phyloP scores from a whole-genome alignment of 2,888 invertebrate species.

The Ormyrus pomaceus region DNA sequence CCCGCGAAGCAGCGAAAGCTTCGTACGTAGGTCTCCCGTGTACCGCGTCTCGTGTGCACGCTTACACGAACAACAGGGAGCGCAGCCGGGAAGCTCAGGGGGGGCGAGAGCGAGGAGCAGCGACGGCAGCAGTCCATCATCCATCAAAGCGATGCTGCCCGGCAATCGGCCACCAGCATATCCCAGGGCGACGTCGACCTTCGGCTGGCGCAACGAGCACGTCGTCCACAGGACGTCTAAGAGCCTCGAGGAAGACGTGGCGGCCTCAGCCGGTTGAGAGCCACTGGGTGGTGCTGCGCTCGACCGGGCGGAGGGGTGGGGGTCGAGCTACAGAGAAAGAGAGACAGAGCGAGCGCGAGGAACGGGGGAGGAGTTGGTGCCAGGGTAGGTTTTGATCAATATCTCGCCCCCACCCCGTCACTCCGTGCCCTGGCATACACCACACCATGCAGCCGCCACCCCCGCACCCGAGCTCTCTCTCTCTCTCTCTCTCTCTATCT shows the following conservation, averaged over 20 bases:
- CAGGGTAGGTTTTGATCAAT: slow-evolving; percentile 76
- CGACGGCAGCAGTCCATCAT: slow-evolving; percentile 28
- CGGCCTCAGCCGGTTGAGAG: slow-evolving; percentile 30
- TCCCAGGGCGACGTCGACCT: slow-evolving; percentile 25
- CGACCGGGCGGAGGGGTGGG: slow-evolving; percentile 67
- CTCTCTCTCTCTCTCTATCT: slow-evolving; percentile 5
- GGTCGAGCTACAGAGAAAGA: slow-evolving; percentile 56
- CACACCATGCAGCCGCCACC: slow-evolving; percentile 55
- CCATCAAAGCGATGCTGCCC: neutral
- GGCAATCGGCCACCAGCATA: neutral
- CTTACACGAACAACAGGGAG: no score
- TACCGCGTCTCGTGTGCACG: no score
- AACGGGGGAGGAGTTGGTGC: slow-evolving; percentile 69
- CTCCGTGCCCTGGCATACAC: slow-evolving; percentile 37
- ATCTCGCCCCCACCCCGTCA: slow-evolving; percentile 73
- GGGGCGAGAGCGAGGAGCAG: neutral
- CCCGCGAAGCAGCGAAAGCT: no score
- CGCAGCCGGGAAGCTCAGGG: no score
- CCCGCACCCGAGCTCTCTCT: slow-evolving; percentile 21
- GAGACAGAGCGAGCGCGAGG: slow-evolving; percentile 56
- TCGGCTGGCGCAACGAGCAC: neutral
- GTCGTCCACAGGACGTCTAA: neutral
- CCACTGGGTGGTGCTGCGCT: slow-evolving; percentile 61
- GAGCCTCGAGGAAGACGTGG: neutral
- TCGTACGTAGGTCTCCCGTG: no score